Percentiles rank a stretch among this genome's conserved stretches.
phyloP scores from a whole-genome alignment of 2,113 vertebrate genomes.

The Capreolus pygargus region DNA sequence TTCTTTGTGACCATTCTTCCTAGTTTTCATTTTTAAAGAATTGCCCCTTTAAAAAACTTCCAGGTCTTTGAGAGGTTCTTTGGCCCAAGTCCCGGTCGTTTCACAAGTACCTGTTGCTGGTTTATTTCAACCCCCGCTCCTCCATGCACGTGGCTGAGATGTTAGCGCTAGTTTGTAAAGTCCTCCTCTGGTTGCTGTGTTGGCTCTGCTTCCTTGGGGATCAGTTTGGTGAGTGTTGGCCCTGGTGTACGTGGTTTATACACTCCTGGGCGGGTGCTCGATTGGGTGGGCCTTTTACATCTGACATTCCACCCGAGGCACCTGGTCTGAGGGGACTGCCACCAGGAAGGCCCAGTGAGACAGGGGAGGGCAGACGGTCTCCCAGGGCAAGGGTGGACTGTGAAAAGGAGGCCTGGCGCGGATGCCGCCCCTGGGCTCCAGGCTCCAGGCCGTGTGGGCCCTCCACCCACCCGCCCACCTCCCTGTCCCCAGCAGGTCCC shows the following conservation, averaged over 20 bases:
- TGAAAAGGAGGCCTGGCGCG: too few relatives aligned
- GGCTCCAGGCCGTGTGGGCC: too few relatives aligned
- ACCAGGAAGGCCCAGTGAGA: background rate
- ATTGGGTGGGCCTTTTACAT: background rate
- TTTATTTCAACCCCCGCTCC: accelerated
- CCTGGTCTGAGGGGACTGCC: background rate
- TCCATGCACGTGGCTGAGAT: accelerated
- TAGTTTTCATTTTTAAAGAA: background rate
- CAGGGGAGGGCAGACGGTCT: background rate
- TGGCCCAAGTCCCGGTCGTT: too few relatives aligned
- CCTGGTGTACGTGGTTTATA: accelerated
- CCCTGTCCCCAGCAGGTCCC: background rate
- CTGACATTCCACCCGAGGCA: background rate
- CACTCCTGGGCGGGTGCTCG: background rate
- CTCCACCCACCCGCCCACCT: accelerated
- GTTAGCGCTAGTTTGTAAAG: accelerated
- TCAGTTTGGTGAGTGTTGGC: accelerated
- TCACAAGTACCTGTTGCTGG: background rate
- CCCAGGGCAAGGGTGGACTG: background rate
- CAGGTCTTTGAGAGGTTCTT: background rate
- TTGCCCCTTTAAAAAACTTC: background rate
- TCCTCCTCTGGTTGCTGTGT: accelerated
- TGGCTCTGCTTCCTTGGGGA: background rate
- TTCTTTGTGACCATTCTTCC: background rate
- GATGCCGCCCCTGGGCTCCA: background rate